These are phyloP conservation scores for Bryconaethiops microstoma DNA, from an alignment of 2,797 vertebrate genomes.

Conservation along the genomic window DNA sequence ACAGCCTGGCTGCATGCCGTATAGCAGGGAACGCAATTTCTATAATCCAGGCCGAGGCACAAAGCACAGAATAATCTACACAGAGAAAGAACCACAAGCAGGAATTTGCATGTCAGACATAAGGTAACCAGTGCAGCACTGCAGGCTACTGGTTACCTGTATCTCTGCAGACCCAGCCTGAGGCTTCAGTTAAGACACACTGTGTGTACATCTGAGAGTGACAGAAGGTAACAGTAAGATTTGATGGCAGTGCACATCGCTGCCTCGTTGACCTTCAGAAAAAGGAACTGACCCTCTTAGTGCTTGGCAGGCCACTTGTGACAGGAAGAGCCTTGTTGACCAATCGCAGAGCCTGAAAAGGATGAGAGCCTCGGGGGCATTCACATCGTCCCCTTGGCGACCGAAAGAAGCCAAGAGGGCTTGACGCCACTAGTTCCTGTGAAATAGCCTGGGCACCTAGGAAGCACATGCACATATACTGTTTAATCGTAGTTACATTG, in stretches of 20 bases:
- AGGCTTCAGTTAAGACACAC: not conserved
- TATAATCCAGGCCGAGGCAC: constrained; percentile 50
- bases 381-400: constrained; percentile 74
- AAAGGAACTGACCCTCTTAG: constrained; percentile 75
- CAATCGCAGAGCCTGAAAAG: constrained; percentile 72
- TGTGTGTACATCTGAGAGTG: constrained; percentile 14
- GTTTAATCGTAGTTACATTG: not conserved
- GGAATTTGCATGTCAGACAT: constrained; percentile 48
- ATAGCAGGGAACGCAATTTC: constrained; percentile 49
- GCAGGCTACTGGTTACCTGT: constrained; percentile 24
- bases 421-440: constrained; percentile 34
- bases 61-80: constrained; percentile 55
- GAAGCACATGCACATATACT: not conserved
- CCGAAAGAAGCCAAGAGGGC: constrained; percentile 50
- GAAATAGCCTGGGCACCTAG: constrained; percentile 34
- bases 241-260: constrained; percentile 70
- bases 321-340: constrained; percentile 80
- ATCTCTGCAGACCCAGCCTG: not conserved
- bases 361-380: constrained; percentile 67
- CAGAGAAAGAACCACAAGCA: constrained; percentile 50
- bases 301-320: constrained; percentile 74
- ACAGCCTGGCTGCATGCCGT: constrained; percentile 52
- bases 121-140: constrained; percentile 25
- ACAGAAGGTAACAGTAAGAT: constrained; percentile 58
- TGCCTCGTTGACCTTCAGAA: constrained; percentile 80